A percentile compares a stretch with the other conserved stretches of the same genome.
Conservation (phyloP, 2,113 vertebrate genomes). For the Oreochromis niloticus region DNA sequence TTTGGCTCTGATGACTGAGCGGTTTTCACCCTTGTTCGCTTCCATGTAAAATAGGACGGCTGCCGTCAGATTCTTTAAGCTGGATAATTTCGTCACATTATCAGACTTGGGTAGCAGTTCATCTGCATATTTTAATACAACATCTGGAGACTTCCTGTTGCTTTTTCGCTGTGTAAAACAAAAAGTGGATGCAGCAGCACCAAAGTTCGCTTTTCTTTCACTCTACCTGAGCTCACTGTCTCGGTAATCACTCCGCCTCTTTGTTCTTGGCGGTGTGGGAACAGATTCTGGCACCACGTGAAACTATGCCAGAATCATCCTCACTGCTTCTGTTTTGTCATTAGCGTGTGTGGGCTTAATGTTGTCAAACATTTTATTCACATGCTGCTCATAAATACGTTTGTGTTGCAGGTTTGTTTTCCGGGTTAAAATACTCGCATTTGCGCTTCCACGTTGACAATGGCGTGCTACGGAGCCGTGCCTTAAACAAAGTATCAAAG, state of each 20-base stretch:
- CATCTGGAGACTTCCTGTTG: neutral
- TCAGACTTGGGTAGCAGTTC: neutral
- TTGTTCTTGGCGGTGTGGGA: neutral
- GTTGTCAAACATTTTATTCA: neutral
- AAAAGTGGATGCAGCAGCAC: neutral
- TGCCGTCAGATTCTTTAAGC: neutral
- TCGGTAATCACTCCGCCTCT: neutral
- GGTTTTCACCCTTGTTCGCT: neutral
- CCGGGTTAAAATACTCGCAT: rapidly evolving
- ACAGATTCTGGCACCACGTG: neutral
- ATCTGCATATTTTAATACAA: neutral
- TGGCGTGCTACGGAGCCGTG: neutral
- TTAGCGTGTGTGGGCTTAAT: neutral
- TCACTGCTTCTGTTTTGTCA: neutral
- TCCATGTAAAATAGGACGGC: too few species aligned
- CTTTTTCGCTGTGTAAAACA: neutral
- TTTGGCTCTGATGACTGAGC: neutral
- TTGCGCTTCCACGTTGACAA: neutral
- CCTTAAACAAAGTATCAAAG: neutral
- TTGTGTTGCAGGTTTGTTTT: neutral
- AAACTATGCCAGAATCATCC: neutral
- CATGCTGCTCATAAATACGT: neutral
- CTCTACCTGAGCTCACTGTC: neutral
- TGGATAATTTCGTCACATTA: neutral
- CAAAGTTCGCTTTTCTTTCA: neutral